Conservation (phyloP, 1,140 invertebrate genomes). For the Drosophila elegans region DNA sequence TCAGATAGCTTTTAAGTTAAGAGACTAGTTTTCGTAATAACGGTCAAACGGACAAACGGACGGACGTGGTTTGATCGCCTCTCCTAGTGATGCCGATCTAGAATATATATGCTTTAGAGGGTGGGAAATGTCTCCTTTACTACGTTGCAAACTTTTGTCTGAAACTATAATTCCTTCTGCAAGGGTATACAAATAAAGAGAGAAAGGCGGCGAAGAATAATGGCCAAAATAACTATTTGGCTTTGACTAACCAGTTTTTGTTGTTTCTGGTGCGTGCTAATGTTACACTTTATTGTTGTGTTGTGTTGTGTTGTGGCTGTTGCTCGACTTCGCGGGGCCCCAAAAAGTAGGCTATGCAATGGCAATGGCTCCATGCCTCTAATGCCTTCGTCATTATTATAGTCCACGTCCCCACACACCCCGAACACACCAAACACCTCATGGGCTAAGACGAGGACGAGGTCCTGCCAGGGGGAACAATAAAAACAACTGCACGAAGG, state of each 20-base stretch:
- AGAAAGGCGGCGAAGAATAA: slow-evolving; percentile 40
- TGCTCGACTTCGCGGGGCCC: slow-evolving; percentile 41
- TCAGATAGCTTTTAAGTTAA: too few species aligned
- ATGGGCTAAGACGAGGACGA: slow-evolving; percentile 44
- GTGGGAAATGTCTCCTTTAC: too few species aligned
- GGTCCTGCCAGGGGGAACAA: slow-evolving; percentile 45
- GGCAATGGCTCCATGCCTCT: slow-evolving; percentile 55
- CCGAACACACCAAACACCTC: not conserved
- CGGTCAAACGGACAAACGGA: too few species aligned
- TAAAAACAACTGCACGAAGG: slow-evolving; percentile 68
- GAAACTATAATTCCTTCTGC: too few species aligned
- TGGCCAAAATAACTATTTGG: slow-evolving; percentile 69
- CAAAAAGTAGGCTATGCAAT: slow-evolving; percentile 79
- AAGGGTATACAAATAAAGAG: not conserved
- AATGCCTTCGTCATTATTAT: slow-evolving; percentile 78
- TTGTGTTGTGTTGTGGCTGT: slow-evolving; percentile 36
- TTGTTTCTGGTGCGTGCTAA: slow-evolving; percentile 73
- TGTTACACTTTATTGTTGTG: slow-evolving; percentile 72
- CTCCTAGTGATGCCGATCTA: too few species aligned
- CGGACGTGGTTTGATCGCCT: too few species aligned
- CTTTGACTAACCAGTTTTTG: slow-evolving; percentile 47
- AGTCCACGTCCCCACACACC: slow-evolving; percentile 39
- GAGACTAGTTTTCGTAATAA: too few species aligned
- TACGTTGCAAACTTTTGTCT: too few species aligned
- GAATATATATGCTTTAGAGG: too few species aligned